Evolutionary conservation across 2,888 invertebrate species (phyloP), one percentile per base, ranked within the genome.

Genomic region (Abrostola tripartita): DNA sequence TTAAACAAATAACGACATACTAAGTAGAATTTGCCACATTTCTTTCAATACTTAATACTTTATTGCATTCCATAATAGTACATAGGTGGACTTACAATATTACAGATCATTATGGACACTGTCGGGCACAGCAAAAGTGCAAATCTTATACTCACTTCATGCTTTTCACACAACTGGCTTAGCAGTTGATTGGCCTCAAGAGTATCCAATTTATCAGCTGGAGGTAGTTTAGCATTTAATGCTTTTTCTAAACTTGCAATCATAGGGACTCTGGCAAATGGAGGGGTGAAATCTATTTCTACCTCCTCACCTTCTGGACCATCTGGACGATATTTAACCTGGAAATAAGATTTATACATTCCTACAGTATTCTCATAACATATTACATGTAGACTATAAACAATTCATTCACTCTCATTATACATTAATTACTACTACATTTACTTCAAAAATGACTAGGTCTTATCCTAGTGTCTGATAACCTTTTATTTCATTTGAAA

Each of bases 231-330:
- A 0, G 96, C 96, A 76, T 96, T 96, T 9, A 99, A 93, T 56
- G 95, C 95, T 83, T 97, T 96, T 89, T 99, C 99, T 60, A 99
- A 95, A 0, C 98, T 97, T 38, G 97, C 96, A 74, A 99, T 96
- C 99, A 99, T 99, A 24, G 97, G 96, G 5, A 99, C 95, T 74
- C 98, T 95, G 79, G 96, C 98, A 94, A 99, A 99, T 2, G 99
- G 99, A 37, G 99, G 99, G 5, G 99, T 99, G 86, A 99, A 99
- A 91, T 99, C 99, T 64, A 99, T 97, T 90, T 98, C 97, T 5
- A 97, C 95, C 73, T 96, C 96, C 81, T 97, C 97, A 55, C 97
- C 97, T 6, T 97, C 98, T 0, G 96, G 96, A 0, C 98, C 99
- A 74, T 99, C 98, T 0, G 99, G 99, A 90, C 99, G 99, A 87